A percentile compares a stretch with the other conserved stretches of the same genome.
Evolutionary conservation across 2,113 vertebrate genomes (phyloP).

Genomic region (Nesospiza acunhae): DNA sequence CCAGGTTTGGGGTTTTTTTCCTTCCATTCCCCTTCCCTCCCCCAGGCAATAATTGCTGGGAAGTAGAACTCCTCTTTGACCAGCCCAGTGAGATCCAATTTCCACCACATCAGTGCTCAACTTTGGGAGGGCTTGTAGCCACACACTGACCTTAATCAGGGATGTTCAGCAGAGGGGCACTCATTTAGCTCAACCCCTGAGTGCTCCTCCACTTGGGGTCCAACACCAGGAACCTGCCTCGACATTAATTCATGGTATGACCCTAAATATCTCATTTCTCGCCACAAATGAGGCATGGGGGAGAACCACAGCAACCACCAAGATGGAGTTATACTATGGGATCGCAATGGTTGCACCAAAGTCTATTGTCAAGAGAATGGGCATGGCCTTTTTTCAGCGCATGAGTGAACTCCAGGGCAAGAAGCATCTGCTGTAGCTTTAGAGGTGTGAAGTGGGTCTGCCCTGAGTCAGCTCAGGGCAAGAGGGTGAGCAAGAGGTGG

Average conservation of each 20-base stretch:
- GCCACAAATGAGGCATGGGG: fast-evolving
- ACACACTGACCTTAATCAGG: neutral
- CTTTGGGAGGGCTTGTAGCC: neutral
- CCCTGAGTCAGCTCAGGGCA: neutral
- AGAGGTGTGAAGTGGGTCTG: neutral
- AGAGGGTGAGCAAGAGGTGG: too few species aligned
- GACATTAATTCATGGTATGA: fast-evolving
- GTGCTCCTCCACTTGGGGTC: neutral
- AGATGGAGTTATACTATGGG: neutral
- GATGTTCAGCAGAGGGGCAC: neutral
- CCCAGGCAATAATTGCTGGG: neutral
- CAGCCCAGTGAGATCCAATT: neutral
- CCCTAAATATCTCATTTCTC: neutral
- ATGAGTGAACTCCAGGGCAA: neutral
- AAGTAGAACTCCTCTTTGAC: constrained; percentile 6
- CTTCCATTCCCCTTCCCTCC: neutral
- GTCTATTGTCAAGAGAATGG: neutral
- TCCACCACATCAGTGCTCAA: neutral
- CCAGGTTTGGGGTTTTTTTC: neutral
- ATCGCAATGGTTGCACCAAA: neutral
- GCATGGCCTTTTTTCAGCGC: neutral
- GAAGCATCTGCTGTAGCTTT: neutral
- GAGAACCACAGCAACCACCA: neutral
- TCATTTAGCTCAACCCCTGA: neutral
- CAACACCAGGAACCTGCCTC: neutral